Percentiles rank a stretch among this genome's conserved stretches.
Conservation (phyloP, 1,140 invertebrate genomes). For the Littorina saxatilis region DNA sequence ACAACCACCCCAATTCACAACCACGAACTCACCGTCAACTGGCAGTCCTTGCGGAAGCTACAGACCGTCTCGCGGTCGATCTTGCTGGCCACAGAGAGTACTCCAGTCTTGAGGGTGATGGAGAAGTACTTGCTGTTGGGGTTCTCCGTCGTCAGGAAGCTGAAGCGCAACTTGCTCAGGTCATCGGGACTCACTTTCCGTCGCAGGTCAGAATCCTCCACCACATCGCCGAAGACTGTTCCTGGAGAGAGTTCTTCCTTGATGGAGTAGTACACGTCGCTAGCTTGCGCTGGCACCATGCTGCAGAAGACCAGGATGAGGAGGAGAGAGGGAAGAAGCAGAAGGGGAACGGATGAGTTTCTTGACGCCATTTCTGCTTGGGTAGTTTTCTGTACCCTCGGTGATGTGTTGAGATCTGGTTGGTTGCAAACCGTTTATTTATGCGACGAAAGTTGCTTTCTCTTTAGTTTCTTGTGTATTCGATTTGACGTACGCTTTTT, state of each 20-base stretch:
- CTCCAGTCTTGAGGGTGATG: constrained; percentile 91
- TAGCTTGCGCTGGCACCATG: background rate
- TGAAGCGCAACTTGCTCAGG: constrained; percentile 37
- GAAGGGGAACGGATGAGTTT: too few relatives aligned
- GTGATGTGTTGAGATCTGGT: background rate
- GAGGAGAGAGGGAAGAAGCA: background rate
- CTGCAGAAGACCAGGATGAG: background rate
- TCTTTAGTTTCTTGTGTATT: too few relatives aligned
- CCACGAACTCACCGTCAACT: constrained; percentile 50
- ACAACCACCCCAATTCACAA: too few relatives aligned
- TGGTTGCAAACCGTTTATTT: background rate
- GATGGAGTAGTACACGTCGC: constrained; percentile 40
- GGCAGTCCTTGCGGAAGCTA: constrained; percentile 47
- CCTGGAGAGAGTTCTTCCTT: constrained; percentile 46
- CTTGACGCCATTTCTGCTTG: too few relatives aligned
- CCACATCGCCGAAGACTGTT: constrained; percentile 50
- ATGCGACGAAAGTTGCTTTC: background rate
- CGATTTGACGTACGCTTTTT: too few relatives aligned
- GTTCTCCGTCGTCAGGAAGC: constrained; percentile 45
- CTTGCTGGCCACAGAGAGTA: constrained; percentile 80
- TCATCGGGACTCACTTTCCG: constrained; percentile 26
- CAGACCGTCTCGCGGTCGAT: constrained; percentile 60
- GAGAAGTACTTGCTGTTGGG: constrained; percentile 79
- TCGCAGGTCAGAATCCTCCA: constrained; percentile 41
- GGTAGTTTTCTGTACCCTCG: background rate